phyloP scores from a whole-genome alignment of 2,113 vertebrate species.

The Ariopsis seemanni region DNA sequence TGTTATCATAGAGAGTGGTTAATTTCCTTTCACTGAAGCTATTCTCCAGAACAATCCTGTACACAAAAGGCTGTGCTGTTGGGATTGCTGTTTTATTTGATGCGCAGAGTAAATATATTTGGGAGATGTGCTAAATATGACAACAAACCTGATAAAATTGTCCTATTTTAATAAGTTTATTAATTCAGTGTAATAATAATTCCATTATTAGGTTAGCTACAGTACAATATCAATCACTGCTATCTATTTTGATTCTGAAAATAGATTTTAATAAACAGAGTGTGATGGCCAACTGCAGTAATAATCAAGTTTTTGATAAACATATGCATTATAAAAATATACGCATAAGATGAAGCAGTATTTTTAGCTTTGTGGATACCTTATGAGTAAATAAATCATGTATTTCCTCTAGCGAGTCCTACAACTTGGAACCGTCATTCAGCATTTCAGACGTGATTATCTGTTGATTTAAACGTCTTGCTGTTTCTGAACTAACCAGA shows the following conservation, averaged over 20 bases:
- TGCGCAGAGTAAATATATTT: not conserved
- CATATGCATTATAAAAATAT: not conserved
- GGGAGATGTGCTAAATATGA: not conserved
- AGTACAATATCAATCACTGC: not conserved
- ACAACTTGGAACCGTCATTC: not conserved
- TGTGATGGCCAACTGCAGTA: not conserved
- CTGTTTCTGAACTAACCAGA: slow-evolving; percentile 21
- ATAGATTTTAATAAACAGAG: slow-evolving; percentile 15
- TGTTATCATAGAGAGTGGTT: slow-evolving; percentile 44
- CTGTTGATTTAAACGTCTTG: slow-evolving; percentile 34
- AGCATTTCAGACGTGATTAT: slow-evolving; percentile 9
- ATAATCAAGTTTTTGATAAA: slow-evolving; percentile 9
- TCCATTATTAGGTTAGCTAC: not conserved
- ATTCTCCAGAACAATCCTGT: not conserved
- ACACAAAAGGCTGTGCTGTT: not conserved
- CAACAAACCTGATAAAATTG: not conserved
- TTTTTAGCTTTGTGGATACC: slow-evolving; percentile 28
- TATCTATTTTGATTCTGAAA: slow-evolving; percentile 10
- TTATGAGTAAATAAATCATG: not conserved
- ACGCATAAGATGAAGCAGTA: slow-evolving; percentile 13
- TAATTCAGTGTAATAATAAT: not conserved
- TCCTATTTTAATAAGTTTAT: too few relatives aligned
- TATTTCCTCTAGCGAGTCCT: slow-evolving; percentile 5
- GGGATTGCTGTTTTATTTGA: not conserved
- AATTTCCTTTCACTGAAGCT: slow-evolving; percentile 30